These are phyloP conservation scores for Ptilorrhoa leucosticta DNA, from an alignment of 2,113 vertebrate species.

Conservation along the genomic window DNA sequence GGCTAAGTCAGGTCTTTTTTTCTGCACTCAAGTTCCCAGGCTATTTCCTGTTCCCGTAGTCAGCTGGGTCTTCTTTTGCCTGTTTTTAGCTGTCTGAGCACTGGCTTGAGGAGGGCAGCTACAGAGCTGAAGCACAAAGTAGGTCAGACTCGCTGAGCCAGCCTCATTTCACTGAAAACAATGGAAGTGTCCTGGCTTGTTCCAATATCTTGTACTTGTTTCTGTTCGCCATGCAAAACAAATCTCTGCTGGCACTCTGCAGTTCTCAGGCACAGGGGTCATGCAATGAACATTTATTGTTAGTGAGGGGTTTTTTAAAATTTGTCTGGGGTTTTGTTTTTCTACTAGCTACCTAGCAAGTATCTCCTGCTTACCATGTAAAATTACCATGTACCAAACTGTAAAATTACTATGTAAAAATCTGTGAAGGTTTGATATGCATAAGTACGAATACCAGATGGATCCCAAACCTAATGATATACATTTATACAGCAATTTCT, in stretches of 20 bases:
- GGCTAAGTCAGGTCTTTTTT: background rate
- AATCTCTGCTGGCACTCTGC: background rate
- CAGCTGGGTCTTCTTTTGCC: background rate
- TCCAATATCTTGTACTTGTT: background rate
- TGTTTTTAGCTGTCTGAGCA: background rate
- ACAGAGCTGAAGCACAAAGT: background rate
- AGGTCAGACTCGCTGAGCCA: background rate
- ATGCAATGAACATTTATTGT: background rate
- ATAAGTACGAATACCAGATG: background rate
- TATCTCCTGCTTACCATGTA: background rate
- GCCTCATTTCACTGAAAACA: background rate
- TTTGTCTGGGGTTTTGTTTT: background rate
- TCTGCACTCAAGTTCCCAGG: background rate
- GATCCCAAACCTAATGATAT: background rate
- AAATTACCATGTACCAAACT: no score
- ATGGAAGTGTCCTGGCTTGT: background rate
- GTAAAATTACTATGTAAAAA: background rate
- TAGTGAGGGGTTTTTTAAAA: accelerated
- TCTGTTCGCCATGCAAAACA: background rate
- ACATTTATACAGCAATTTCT: background rate
- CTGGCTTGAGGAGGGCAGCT: background rate
- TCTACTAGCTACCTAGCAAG: background rate
- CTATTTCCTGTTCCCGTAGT: background rate
- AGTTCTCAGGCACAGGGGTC: background rate
- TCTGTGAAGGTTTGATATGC: background rate